Conservation (phyloP, 2,113 vertebrate genomes). For the Heterotis niloticus region DNA sequence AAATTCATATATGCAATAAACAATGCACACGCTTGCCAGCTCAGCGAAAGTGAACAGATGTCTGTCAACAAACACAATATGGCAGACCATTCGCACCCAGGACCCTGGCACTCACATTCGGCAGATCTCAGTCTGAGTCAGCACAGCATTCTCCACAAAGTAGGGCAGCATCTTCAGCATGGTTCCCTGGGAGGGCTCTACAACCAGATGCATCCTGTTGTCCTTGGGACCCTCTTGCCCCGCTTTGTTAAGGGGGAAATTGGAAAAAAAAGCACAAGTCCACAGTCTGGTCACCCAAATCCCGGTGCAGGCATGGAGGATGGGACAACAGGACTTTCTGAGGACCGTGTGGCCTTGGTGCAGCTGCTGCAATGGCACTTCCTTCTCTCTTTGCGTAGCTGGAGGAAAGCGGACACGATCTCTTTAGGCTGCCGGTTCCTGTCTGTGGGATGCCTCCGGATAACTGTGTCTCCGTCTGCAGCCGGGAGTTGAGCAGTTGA, state of each 20-base stretch:
- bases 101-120: constrained; percentile 61
- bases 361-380: not conserved
- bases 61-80: not conserved
- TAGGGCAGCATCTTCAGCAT: constrained; percentile 67
- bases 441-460: constrained; percentile 36
- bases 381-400: not conserved
- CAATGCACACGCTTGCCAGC: no score
- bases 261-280: not conserved
- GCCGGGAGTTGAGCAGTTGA: constrained; percentile 27
- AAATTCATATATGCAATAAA: no score
- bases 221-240: constrained; percentile 23
- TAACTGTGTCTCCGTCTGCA: constrained; percentile 39
- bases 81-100: not conserved
- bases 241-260: constrained; percentile 31
- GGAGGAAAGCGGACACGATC: constrained; percentile 21
- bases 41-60: not conserved
- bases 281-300: not conserved
- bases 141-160: constrained; percentile 65
- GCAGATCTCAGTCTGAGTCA: constrained; percentile 66
- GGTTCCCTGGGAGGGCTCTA: constrained; percentile 52
- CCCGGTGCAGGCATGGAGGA: not conserved
- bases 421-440: constrained; percentile 26
- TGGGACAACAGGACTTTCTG: not conserved
- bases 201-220: constrained; percentile 65
- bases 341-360: not conserved